These are phyloP conservation scores for Ammospiza caudacuta DNA, from an alignment of 2,113 vertebrate species.

Conservation along the genomic window DNA sequence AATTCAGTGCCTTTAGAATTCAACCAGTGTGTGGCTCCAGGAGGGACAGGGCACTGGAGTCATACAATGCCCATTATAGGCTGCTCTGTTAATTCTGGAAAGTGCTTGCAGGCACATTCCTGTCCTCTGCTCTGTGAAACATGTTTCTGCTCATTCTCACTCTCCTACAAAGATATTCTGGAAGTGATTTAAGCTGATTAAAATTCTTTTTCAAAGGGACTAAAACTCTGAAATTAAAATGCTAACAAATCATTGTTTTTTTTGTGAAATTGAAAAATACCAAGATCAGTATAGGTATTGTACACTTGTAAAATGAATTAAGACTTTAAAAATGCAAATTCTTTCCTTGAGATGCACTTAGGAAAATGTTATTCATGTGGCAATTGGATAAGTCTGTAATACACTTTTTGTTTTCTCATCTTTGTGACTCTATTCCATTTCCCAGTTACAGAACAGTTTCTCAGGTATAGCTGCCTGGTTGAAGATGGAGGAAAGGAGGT, in stretches of 20 bases:
- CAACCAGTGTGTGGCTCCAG: not conserved
- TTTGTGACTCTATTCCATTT: not conserved
- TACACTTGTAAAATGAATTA: not conserved
- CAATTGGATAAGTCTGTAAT: not conserved
- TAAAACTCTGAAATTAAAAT: not conserved
- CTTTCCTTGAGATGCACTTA: not conserved
- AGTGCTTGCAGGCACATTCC: not conserved
- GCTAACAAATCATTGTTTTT: not conserved
- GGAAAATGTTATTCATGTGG: not conserved
- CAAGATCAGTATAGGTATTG: not conserved
- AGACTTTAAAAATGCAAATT: not conserved
- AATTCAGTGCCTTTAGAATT: not conserved
- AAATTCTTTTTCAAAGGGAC: not conserved
- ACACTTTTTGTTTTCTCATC: not conserved
- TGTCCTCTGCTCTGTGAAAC: not conserved
- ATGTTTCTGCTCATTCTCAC: not conserved
- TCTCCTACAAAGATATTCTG: not conserved
- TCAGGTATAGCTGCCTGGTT: not conserved
- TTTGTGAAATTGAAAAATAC: not conserved
- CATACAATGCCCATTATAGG: not conserved
- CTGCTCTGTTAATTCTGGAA: not conserved
- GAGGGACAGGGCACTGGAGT: rapidly evolving
- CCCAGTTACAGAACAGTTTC: not conserved
- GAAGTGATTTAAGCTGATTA: not conserved
- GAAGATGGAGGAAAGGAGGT: not conserved